phyloP scores from a whole-genome alignment of 1,140 invertebrate species.

The Trachelipus rathkii region DNA sequence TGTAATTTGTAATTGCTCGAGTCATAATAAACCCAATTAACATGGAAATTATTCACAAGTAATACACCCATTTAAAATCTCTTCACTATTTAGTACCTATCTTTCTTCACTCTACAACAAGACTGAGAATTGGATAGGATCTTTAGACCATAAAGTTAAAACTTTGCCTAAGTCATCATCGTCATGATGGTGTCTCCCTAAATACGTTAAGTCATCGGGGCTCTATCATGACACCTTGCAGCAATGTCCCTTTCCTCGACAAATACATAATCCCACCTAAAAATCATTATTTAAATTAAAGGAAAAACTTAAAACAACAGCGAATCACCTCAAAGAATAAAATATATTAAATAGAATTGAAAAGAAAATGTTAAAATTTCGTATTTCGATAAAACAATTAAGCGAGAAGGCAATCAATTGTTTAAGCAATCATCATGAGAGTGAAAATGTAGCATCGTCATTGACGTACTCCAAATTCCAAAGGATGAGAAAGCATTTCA shows the following conservation, averaged over 20 bases:
- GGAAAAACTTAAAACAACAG: background rate
- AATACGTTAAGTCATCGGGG: conserved; percentile 9
- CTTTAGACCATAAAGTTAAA: conserved; percentile 5
- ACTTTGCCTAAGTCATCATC: conserved; percentile 9
- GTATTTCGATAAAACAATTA: background rate
- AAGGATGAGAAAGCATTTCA: too few species aligned
- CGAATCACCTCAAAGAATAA: background rate
- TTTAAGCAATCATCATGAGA: background rate
- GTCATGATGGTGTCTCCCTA: conserved; percentile 11
- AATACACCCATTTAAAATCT: too few species aligned
- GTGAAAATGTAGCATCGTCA: background rate
- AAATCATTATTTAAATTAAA: background rate
- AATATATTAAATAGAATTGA: background rate
- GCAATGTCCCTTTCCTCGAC: background rate
- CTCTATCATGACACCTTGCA: conserved; percentile 7
- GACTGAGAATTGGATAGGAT: background rate
- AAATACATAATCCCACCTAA: background rate
- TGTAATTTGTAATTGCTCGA: too few species aligned
- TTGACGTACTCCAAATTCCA: too few species aligned
- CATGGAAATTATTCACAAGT: too few species aligned
- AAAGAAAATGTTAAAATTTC: background rate
- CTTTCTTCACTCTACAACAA: conserved; percentile 5
- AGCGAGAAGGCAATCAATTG: background rate
- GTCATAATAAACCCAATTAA: too few species aligned
- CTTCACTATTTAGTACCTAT: background rate